Evolutionary conservation across 2,888 invertebrate genomes (phyloP).

Genomic region (Gerris lacustris): DNA sequence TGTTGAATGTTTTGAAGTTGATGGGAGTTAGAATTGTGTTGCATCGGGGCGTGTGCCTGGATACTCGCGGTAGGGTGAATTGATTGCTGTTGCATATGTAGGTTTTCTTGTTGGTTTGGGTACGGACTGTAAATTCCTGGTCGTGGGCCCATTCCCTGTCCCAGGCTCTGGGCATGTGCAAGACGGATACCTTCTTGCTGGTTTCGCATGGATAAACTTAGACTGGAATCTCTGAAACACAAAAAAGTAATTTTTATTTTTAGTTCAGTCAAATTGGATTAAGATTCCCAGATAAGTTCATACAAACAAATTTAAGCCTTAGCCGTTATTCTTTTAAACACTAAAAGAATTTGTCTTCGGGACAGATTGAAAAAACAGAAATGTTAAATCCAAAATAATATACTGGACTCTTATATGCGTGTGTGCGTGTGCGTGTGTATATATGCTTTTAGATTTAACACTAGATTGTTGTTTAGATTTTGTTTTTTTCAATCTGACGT

Average conservation of each 20-base stretch:
- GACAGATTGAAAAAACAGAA: too few species aligned
- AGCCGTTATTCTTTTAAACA: too few species aligned
- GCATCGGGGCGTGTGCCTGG: slow-evolving; percentile 19
- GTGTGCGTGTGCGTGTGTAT: too few species aligned
- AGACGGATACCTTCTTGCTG: slow-evolving; percentile 5
- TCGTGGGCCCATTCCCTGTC: slow-evolving; percentile 10
- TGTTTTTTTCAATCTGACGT: too few species aligned
- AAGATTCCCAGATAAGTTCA: background rate
- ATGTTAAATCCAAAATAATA: too few species aligned
- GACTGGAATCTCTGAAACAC: slow-evolving; percentile 9
- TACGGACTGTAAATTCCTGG: slow-evolving; percentile 13
- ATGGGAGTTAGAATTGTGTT: slow-evolving; percentile 18
- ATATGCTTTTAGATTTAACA: too few species aligned
- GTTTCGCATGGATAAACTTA: slow-evolving; percentile 4
- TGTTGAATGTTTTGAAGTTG: slow-evolving; percentile 15
- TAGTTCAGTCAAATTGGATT: background rate
- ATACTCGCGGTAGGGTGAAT: slow-evolving; percentile 8
- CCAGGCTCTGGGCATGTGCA: slow-evolving; percentile 5
- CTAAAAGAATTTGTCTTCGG: too few species aligned
- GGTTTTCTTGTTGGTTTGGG: slow-evolving; percentile 9
- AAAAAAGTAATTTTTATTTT: background rate
- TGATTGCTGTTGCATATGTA: background rate
- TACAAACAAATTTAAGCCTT: too few species aligned
- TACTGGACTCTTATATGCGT: too few species aligned
- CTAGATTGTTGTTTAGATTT: too few species aligned